phyloP scores from a whole-genome alignment of 1,140 invertebrate species.

The Caenorhabditis inopinata region DNA sequence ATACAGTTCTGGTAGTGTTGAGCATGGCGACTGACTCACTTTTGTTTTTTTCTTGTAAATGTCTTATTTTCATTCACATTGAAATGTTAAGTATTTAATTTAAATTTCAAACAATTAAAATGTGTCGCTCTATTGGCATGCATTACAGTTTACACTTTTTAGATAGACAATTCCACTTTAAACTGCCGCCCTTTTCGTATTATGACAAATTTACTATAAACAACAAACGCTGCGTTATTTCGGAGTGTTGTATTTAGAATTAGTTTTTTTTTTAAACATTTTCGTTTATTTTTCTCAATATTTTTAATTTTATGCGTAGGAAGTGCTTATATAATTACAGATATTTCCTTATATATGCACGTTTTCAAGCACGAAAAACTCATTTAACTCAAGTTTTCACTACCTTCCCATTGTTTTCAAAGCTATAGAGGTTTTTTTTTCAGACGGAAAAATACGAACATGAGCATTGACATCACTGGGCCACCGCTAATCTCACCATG shows the following conservation, averaged over 20 bases:
- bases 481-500: slow-evolving; percentile 6
- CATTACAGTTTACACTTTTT: neutral
- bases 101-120: neutral
- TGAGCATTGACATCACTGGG: neutral
- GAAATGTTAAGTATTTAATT: too few relatives aligned
- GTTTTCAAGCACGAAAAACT: too few relatives aligned
- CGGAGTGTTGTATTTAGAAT: neutral
- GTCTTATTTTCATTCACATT: too few relatives aligned
- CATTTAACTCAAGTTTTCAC: too few relatives aligned
- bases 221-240: neutral
- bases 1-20: too few relatives aligned
- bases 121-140: slow-evolving; percentile 5
- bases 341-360: too few relatives aligned
- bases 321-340: too few relatives aligned
- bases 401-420: too few relatives aligned
- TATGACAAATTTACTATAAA: neutral
- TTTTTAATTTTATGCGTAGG: too few relatives aligned
- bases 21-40: too few relatives aligned
- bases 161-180: neutral
- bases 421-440: too few relatives aligned
- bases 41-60: too few relatives aligned
- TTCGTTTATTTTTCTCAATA: neutral
- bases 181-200: neutral
- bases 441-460: neutral
- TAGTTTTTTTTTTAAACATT: neutral